Evolutionary conservation across 2,113 vertebrate species (phyloP).

Genomic region (Cromileptes altivelis): DNA sequence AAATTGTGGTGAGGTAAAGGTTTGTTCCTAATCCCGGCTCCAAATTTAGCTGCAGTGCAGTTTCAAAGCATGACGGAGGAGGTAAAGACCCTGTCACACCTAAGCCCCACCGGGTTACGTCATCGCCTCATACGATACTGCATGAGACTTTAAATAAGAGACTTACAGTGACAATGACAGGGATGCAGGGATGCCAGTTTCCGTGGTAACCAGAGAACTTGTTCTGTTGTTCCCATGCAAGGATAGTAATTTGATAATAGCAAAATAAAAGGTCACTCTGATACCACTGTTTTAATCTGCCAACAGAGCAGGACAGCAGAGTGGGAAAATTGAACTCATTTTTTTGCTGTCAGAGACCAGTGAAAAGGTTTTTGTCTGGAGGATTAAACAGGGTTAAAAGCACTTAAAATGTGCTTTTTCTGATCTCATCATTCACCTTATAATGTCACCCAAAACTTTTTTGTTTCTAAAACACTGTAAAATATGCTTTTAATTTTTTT

Average conservation of each 20-base stretch:
- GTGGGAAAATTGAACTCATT: no score
- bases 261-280: background rate
- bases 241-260: background rate
- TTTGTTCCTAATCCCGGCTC: constrained; percentile 18
- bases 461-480: background rate
- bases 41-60: constrained; percentile 32
- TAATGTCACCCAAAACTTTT: no score
- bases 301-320: background rate
- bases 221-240: background rate
- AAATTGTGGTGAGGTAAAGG: background rate
- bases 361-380: background rate
- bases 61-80: constrained; percentile 4
- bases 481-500: background rate
- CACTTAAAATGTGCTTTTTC: background rate
- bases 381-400: background rate
- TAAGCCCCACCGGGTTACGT: constrained; percentile 34
- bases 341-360: background rate
- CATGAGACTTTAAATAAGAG: constrained; percentile 9
- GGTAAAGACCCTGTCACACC: constrained; percentile 23
- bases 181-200: constrained; percentile 31
- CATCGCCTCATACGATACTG: constrained; percentile 1
- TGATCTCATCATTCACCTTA: no score
- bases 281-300: background rate
- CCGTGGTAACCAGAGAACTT: constrained; percentile 19
- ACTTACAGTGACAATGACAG: background rate